Evolutionary conservation across 1,140 invertebrate species (phyloP).

Genomic region (Bombus breviceps): DNA sequence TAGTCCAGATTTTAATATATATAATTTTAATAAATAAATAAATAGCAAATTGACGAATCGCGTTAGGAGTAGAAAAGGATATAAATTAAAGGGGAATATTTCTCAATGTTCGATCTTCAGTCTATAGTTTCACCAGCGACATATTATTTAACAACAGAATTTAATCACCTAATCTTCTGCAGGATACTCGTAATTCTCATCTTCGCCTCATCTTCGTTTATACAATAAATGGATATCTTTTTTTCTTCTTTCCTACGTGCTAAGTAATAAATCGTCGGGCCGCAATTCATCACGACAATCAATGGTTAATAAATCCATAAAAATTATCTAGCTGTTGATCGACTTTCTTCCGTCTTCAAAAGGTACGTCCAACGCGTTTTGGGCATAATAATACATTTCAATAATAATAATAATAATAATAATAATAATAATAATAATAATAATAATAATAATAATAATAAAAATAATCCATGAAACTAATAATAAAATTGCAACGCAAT

Average conservation of each 20-base stretch:
- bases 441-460: no score
- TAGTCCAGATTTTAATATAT: background rate
- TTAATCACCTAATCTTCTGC: conserved; percentile 77
- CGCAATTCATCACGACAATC: conserved; percentile 59
- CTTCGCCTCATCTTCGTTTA: conserved; percentile 67
- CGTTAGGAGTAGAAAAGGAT: background rate
- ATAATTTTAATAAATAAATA: no score
- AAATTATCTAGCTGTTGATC: conserved; percentile 63
- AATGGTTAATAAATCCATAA: conserved; percentile 66
- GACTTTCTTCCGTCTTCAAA: conserved; percentile 60
- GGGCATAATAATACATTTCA: conserved; percentile 74
- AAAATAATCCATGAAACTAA: conserved; percentile 16
- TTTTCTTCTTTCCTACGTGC: conserved; percentile 67
- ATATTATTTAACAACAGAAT: conserved; percentile 81
- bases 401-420: conserved; percentile 23
- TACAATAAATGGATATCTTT: conserved; percentile 78
- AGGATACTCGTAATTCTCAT: conserved; percentile 67
- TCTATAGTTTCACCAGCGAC: conserved; percentile 73
- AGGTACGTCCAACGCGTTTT: conserved; percentile 58
- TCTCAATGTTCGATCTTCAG: conserved; percentile 68
- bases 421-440: background rate
- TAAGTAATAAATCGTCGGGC: conserved; percentile 70
- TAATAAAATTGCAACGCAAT: conserved; percentile 58
- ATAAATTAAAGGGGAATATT: background rate
- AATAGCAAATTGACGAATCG: background rate